These are phyloP conservation scores for Etheostoma nigrum DNA, from an alignment of 2,797 vertebrate genomes.

Conservation along the genomic window DNA sequence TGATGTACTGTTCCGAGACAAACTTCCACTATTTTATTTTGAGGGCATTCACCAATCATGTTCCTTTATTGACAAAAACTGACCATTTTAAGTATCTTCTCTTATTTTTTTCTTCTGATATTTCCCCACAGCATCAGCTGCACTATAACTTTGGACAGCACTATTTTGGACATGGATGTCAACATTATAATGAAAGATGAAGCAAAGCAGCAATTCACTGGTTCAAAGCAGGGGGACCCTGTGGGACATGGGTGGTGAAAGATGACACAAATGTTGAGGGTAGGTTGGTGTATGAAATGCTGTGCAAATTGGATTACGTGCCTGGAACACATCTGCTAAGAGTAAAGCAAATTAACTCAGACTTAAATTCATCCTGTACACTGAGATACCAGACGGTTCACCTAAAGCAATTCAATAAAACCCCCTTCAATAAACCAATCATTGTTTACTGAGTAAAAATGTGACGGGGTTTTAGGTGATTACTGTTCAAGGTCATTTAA, in stretches of 20 bases:
- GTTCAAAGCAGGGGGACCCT: background rate
- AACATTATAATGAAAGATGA: conserved; percentile 68
- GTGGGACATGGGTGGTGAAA: conserved; percentile 8
- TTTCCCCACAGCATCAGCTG: background rate
- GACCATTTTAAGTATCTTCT: background rate
- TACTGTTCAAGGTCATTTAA: background rate
- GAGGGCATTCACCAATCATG: no score
- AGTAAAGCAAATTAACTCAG: background rate
- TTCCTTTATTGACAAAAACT: background rate
- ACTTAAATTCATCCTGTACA: background rate
- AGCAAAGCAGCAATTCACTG: conserved; percentile 8
- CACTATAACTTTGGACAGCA: conserved; percentile 26
- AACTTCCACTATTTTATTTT: background rate
- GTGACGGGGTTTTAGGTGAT: background rate
- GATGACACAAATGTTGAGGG: background rate
- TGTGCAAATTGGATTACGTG: conserved; percentile 4
- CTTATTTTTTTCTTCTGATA: background rate
- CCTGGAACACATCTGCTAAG: background rate
- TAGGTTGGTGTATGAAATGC: background rate
- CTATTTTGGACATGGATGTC: conserved; percentile 26
- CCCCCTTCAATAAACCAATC: conserved; percentile 10
- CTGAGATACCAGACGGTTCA: background rate
- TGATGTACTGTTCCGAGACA: background rate
- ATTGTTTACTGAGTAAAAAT: conserved; percentile 7
- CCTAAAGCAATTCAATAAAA: background rate